Evolutionary conservation across 2,113 vertebrate species (phyloP), one percentile per base, ranked within the genome.

Genomic region (Scolopax mira): DNA sequence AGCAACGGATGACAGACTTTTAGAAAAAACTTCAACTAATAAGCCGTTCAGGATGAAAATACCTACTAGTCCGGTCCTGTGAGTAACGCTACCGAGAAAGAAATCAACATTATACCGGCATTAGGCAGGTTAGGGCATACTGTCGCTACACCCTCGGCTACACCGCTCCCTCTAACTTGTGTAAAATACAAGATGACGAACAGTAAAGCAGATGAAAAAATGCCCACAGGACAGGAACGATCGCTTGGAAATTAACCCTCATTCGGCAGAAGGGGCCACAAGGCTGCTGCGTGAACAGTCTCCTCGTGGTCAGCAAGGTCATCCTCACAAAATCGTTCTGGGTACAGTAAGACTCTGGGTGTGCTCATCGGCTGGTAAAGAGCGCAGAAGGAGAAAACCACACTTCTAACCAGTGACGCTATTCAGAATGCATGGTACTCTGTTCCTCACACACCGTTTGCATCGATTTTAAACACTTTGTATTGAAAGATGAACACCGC

Each of bases 191-290:
- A 3, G 18, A 11, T 2, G 6, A 6, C 0, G 0, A 75, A 51
- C 35, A 46, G 15, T 28, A 46, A 70, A 79, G 7, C 1, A 57
- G 44, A 3, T 1, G 2, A 13, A 48, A 48, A 86, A 54, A 1
- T 35, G 13, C 6, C 30, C 37, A 25, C 0, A 1, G 7, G 27
- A 16, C 8, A 52, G 16, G 2, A 33, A 25, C 0, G 12, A 31
- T 17, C 6, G 1, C 2, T 75, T 0, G 0, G 46, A 79, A 27
- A 83, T 37, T 8, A 31, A 37, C 2, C 2, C 39, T 30, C 4
- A 5, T 49, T 75, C 54, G 5, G 10, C 39, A 77, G 6, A 60
- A 57, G 15, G 37, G 9, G 21, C 35, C 39, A 28, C 21, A 39
- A 27, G 6, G n/a, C 27, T 18, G 6, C 35, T 58, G 25, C 2